Conservation (phyloP, 2,113 vertebrate genomes). For the Acanthisitta chloris region DNA sequence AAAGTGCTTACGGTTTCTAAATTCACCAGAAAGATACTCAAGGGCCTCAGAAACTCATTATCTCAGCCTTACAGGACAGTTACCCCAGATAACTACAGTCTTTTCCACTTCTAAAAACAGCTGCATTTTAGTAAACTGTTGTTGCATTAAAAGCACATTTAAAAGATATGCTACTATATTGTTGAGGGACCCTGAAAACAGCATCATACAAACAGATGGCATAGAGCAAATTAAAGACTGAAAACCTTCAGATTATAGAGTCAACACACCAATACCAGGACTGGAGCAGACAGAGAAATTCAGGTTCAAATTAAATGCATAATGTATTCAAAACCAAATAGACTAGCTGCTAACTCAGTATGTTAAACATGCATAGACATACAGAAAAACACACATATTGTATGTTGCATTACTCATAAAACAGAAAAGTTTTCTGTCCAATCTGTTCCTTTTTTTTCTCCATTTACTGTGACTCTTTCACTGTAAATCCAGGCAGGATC, state of each 20-base stretch:
- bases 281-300: background rate
- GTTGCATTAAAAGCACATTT: slow-evolving; percentile 11
- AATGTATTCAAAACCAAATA: background rate
- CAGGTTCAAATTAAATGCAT: background rate
- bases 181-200: background rate
- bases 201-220: slow-evolving; percentile 21
- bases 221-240: slow-evolving; percentile 48
- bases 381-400: background rate
- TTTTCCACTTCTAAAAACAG: slow-evolving; percentile 34
- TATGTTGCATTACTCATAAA: background rate
- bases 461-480: background rate
- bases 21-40: background rate
- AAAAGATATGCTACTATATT: background rate
- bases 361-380: background rate
- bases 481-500: background rate
- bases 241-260: slow-evolving; percentile 23
- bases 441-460: background rate
- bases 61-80: slow-evolving; percentile 1
- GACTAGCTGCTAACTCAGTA: background rate
- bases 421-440: background rate
- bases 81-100: background rate
- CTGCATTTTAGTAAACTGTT: slow-evolving; percentile 15
- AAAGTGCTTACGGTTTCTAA: background rate
- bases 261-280: background rate
- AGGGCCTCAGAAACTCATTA: slow-evolving; percentile 18